Evolutionary conservation across 2,113 vertebrate species (phyloP), one percentile per base, ranked within the genome.

Genomic region (Stegastes partitus): DNA sequence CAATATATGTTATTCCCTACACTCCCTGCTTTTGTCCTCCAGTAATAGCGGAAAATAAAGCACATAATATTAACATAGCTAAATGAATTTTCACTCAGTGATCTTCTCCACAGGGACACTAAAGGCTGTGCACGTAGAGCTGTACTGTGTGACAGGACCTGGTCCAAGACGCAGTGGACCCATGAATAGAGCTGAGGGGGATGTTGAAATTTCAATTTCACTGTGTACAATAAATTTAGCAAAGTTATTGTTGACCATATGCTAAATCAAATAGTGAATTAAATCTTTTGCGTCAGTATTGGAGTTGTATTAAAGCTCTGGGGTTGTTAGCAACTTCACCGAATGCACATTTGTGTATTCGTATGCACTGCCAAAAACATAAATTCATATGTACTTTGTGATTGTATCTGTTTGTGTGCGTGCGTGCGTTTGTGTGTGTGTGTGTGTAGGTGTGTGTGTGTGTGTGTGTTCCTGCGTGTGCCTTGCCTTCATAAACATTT

Each of bases 401-500:
- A 19, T 15, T 53, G 34, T 68, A 57, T 74, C 64, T 68, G 64
- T 74, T 67, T 68, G 28, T 26, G 23, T 67, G 71, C 67, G 50
- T 77, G 25, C 74, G 54, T 70, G 42, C 21, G 39, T 47, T 47
- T 47, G 66, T 84, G 88, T 86, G 79, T 68, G 64, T 74, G 70
- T 68, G 28, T 26, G 23, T 67, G 71, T 70, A 45, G 74, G 25
- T 77, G 54, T 68, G 64, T 74, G 70, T 68, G 28, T 26, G 23
- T 67, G 71, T 70, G 50, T 77, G 25, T 77, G 54, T 70, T 47
- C 21, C 45, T 47, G 51, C 51, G 66, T 84, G 88, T 86, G 79
- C 64, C 45, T 55, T 81, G 77, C 65, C 68, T 89, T 90, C 83
- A 89, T 86, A 89, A 93, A 91, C 87, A 87, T 85, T 87, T 77